A percentile compares a stretch with the other conserved stretches of the same genome.
phyloP scores from a whole-genome alignment of 2,113 vertebrate genomes.

The Saguinus imperator region DNA sequence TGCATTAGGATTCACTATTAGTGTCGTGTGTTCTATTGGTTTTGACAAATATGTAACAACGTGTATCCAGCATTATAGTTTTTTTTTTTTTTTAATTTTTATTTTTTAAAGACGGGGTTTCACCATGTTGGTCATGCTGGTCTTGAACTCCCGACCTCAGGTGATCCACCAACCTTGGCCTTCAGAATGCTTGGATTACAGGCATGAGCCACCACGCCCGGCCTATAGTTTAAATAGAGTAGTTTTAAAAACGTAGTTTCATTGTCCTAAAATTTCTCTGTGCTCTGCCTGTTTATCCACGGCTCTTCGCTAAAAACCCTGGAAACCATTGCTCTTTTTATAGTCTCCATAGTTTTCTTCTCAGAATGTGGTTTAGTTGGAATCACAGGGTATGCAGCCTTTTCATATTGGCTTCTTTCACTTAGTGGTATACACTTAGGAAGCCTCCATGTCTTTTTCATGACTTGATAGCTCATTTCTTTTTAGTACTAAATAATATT shows the following conservation, averaged over 20 bases:
- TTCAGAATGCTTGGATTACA: no score
- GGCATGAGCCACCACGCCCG: no score
- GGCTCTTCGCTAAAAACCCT: neutral
- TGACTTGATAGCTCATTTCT: neutral
- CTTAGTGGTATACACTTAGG: neutral
- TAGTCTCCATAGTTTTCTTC: neutral
- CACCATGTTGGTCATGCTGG: no score
- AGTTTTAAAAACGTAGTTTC: neutral
- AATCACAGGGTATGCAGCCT: neutral
- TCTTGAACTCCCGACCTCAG: no score
- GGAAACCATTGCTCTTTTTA: neutral
- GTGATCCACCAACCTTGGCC: no score
- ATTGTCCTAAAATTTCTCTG: neutral
- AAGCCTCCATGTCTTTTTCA: neutral
- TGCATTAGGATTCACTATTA: neutral
- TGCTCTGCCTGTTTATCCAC: accelerated
- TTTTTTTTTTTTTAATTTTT: no score
- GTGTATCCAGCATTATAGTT: neutral
- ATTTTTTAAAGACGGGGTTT: no score
- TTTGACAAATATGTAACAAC: neutral
- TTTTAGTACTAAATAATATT: neutral
- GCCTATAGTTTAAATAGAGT: no score
- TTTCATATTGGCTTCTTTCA: neutral
- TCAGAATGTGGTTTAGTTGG: neutral
- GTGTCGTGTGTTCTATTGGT: neutral